Conservation (phyloP, 2,113 vertebrate species). For the Tragelaphus buxtoni region DNA sequence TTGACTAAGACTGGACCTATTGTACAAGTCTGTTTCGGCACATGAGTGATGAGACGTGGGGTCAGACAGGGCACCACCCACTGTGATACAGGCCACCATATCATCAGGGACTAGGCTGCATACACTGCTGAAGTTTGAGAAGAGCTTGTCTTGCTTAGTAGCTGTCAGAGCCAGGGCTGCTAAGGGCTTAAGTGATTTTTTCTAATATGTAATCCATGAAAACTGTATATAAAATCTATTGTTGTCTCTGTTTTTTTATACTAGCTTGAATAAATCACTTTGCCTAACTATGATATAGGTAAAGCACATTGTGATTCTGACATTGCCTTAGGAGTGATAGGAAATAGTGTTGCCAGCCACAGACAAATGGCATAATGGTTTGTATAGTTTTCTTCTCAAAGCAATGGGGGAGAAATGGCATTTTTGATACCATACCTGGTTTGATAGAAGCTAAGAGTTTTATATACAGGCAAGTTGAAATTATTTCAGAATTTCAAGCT, state of each 20-base stretch:
- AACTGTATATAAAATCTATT: not conserved
- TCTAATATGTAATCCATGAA: not conserved
- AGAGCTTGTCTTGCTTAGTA: not conserved
- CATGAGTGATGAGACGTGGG: slow-evolving; percentile 49
- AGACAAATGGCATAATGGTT: not conserved
- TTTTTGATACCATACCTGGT: not conserved
- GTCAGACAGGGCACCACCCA: slow-evolving; percentile 46
- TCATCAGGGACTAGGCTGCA: slow-evolving; percentile 16
- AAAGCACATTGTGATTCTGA: slow-evolving; percentile 16
- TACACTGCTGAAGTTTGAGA: slow-evolving; percentile 6
- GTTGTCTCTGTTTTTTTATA: not conserved
- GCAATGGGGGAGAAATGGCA: not conserved
- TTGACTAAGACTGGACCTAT: slow-evolving; percentile 45
- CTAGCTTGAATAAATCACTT: not conserved
- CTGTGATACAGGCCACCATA: slow-evolving; percentile 35
- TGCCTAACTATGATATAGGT: not conserved
- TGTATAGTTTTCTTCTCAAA: slow-evolving; percentile 19
- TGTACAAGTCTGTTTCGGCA: slow-evolving; percentile 49
- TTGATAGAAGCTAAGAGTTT: slow-evolving; percentile 40
- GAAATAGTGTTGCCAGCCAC: not conserved
- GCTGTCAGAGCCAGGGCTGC: not conserved
- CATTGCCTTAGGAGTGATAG: not conserved
- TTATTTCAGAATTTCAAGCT: slow-evolving; percentile 51
- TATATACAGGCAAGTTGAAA: not conserved
- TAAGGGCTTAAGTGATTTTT: not conserved